A percentile compares a stretch with the other conserved stretches of the same genome.
phyloP scores from a whole-genome alignment of 2,797 vertebrate species.

The Sebastes taczanowskii region DNA sequence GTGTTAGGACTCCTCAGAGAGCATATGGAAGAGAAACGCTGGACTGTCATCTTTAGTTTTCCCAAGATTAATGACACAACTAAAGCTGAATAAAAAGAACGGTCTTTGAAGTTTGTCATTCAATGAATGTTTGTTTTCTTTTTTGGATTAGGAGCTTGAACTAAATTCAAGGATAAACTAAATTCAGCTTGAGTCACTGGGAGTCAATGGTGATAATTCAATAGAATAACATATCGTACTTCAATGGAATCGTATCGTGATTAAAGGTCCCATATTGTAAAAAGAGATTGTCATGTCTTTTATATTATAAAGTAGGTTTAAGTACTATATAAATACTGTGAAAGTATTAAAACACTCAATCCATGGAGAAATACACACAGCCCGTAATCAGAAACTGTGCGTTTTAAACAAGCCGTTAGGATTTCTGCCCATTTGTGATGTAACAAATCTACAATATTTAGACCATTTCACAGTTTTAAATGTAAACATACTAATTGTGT shows the following conservation, averaged over 20 bases:
- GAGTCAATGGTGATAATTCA: not conserved
- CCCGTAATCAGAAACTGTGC: too few relatives aligned
- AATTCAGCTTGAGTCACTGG: not conserved
- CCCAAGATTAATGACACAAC: slow-evolving; percentile 21
- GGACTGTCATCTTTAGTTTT: slow-evolving; percentile 3
- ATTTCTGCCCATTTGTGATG: too few relatives aligned
- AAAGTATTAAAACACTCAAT: too few relatives aligned
- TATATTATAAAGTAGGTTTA: too few relatives aligned
- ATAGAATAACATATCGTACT: not conserved
- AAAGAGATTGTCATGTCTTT: too few relatives aligned
- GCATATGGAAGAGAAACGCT: slow-evolving; percentile 19
- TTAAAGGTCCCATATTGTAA: not conserved
- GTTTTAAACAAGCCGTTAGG: too few relatives aligned
- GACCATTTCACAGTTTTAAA: too few relatives aligned
- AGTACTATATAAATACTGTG: too few relatives aligned
- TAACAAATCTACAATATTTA: too few relatives aligned
- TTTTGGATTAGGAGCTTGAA: slow-evolving; percentile 16
- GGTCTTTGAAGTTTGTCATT: slow-evolving; percentile 25
- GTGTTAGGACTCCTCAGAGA: slow-evolving; percentile 6
- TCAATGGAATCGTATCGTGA: not conserved
- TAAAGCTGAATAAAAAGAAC: slow-evolving; percentile 6
- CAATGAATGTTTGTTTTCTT: slow-evolving; percentile 15
- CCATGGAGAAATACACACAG: too few relatives aligned
- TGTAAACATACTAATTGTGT: too few relatives aligned
- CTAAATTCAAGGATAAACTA: slow-evolving; percentile 4